Percentiles rank a stretch among this genome's conserved stretches.
Conservation (phyloP, 2,113 vertebrate genomes). For the Tautogolabrus adspersus region DNA sequence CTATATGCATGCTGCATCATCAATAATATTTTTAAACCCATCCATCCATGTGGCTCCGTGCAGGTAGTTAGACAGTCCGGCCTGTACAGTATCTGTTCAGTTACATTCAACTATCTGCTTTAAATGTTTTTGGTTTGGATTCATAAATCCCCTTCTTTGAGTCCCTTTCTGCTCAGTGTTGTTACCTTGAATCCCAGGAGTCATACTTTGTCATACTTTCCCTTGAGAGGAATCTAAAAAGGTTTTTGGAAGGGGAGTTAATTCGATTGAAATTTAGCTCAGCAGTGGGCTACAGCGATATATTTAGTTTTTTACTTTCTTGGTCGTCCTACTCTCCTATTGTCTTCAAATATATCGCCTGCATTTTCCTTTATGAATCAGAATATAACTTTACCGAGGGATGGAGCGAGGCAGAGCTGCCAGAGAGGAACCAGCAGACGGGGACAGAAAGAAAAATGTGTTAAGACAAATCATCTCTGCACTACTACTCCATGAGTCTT, state of each 20-base stretch:
- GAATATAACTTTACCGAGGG: background rate
- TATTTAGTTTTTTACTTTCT: background rate
- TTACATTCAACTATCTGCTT: background rate
- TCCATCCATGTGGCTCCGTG: no score
- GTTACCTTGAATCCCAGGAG: background rate
- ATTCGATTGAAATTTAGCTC: constrained; percentile 8
- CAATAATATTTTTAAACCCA: no score
- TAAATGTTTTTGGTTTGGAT: background rate
- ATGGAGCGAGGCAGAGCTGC: background rate
- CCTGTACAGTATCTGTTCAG: background rate
- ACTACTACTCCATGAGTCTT: constrained; percentile 46
- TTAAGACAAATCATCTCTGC: constrained; percentile 29
- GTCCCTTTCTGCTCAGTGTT: background rate
- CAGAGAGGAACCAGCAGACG: background rate
- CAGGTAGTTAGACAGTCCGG: no score
- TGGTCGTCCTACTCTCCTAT: background rate
- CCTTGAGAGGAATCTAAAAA: no score
- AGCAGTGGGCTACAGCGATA: background rate
- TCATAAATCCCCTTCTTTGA: background rate
- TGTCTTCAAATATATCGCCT: background rate
- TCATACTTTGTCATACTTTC: no score
- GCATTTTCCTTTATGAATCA: background rate
- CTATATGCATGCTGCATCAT: no score
- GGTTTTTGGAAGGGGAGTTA: background rate
- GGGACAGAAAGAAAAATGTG: constrained; percentile 18